These are phyloP conservation scores for Zeus faber DNA, from an alignment of 2,113 vertebrate species.

Conservation along the genomic window DNA sequence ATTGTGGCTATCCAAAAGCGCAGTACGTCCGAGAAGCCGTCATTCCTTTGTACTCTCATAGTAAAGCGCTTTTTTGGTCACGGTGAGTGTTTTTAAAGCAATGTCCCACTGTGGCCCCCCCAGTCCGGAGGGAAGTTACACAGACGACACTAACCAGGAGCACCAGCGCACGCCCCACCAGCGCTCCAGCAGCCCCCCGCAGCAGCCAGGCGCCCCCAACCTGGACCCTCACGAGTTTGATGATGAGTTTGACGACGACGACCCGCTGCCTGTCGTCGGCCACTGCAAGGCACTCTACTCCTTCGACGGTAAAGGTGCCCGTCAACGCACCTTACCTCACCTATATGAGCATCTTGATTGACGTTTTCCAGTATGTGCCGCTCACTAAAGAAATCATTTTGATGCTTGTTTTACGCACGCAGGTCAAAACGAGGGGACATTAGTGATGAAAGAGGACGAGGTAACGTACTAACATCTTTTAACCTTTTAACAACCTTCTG, in stretches of 20 bases:
- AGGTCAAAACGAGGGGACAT: conserved; percentile 97
- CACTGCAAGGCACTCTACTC: conserved; percentile 98
- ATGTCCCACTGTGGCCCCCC: conserved; percentile 25
- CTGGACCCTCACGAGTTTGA: conserved; percentile 86
- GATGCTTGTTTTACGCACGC: conserved; percentile 36
- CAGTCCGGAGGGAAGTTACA: conserved; percentile 97
- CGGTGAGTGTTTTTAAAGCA: too few relatives aligned
- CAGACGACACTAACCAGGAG: conserved; percentile 92
- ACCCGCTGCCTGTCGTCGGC: conserved; percentile 93
- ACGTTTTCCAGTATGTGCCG: too few relatives aligned
- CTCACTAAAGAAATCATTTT: too few relatives aligned
- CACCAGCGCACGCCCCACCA: conserved; percentile 79
- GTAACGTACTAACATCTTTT: conserved; percentile 24
- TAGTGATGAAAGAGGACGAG: conserved; percentile 94
- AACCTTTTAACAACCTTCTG: too few relatives aligned
- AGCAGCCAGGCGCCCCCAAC: conserved; percentile 70
- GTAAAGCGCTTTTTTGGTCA: too few relatives aligned
- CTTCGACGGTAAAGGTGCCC: conserved; percentile 85
- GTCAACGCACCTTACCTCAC: too few relatives aligned
- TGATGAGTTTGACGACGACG: conserved; percentile 98
- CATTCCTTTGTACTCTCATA: too few relatives aligned
- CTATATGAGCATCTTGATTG: too few relatives aligned
- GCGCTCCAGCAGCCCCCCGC: conserved; percentile 48
- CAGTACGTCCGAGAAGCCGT: too few relatives aligned
- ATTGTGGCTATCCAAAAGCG: too few relatives aligned